phyloP scores from a whole-genome alignment of 2,113 vertebrate genomes.

The Nesoenas mayeri region DNA sequence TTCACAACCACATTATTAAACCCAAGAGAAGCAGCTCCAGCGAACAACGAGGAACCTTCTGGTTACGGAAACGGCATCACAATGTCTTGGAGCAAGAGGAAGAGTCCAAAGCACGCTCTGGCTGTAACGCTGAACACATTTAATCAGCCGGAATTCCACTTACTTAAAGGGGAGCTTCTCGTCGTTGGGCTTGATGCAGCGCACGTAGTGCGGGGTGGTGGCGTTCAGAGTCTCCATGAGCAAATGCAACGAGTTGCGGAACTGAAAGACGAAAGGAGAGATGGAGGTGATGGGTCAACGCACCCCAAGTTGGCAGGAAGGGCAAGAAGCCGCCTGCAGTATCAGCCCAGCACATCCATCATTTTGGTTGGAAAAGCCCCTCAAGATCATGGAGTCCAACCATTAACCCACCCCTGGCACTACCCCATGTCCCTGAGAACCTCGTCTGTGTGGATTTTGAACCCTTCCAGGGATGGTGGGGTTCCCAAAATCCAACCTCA shows the following conservation, averaged over 20 bases:
- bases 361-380: no score
- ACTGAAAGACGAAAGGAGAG: conserved; percentile 72
- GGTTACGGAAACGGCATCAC: rapidly evolving
- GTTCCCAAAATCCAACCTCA: no score
- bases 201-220: conserved; percentile 94
- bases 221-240: conserved; percentile 96
- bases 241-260: conserved; percentile 89
- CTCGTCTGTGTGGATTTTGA: no score
- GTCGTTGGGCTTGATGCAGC: conserved; percentile 97
- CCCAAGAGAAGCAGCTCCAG: background rate
- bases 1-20: background rate
- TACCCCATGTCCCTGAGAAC: no score
- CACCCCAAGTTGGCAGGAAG: no score
- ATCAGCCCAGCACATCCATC: rapidly evolving
- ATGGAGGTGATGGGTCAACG: rapidly evolving
- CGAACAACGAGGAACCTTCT: background rate
- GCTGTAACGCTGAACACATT: rapidly evolving
- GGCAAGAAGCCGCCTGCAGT: background rate
- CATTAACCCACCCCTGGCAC: no score
- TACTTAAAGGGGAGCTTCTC: conserved; percentile 89
- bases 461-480: no score
- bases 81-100: background rate
- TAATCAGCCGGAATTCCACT: conserved; percentile 49
- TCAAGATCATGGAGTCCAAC: no score
- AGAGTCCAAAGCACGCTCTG: rapidly evolving